phyloP scores from a whole-genome alignment of 2,888 invertebrate species.

The Drosophila anceps region DNA sequence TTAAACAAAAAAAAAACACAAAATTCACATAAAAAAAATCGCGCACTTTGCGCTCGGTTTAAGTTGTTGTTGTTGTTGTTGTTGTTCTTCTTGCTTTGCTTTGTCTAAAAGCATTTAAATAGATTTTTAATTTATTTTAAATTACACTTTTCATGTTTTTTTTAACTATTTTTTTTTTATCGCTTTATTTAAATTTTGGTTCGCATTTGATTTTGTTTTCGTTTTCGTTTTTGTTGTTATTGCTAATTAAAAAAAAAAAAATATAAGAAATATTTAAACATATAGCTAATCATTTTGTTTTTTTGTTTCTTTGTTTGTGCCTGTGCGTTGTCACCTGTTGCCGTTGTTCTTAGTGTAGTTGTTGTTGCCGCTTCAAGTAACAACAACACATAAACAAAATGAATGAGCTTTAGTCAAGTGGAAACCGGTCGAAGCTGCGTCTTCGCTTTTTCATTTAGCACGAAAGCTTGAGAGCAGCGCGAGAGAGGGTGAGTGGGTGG shows the following conservation, averaged over 20 bases:
- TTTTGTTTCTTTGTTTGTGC: slow-evolving; percentile 31
- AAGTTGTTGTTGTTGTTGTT: slow-evolving; percentile 3
- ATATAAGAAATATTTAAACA: slow-evolving; percentile 33
- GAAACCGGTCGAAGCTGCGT: slow-evolving; percentile 74
- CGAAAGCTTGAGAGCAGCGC: slow-evolving; percentile 14
- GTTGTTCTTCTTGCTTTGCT: slow-evolving; percentile 1
- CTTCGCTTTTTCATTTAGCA: slow-evolving; percentile 59
- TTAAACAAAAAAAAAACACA: slow-evolving; percentile 8
- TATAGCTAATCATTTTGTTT: slow-evolving; percentile 39
- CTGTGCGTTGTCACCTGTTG: slow-evolving; percentile 56
- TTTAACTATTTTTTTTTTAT: slow-evolving; percentile 47
- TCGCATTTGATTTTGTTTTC: slow-evolving; percentile 37
- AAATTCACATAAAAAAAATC: slow-evolving; percentile 22
- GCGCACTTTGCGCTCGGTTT: slow-evolving; percentile 33
- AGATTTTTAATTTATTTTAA: slow-evolving; percentile 60
- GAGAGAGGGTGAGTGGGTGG: slow-evolving; percentile 17
- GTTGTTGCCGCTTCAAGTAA: slow-evolving; percentile 18
- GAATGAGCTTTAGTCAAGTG: slow-evolving; percentile 56
- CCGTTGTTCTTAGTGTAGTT: slow-evolving; percentile 41
- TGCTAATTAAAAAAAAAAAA: slow-evolving; percentile 62
- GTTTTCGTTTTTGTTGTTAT: slow-evolving; percentile 20
- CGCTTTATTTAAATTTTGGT: slow-evolving; percentile 46
- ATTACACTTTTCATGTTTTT: slow-evolving; percentile 45
- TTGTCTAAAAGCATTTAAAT: slow-evolving; percentile 34
- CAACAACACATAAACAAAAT: slow-evolving; percentile 28